phyloP scores from a whole-genome alignment of 2,888 invertebrate species.

The Folsomia candida region DNA sequence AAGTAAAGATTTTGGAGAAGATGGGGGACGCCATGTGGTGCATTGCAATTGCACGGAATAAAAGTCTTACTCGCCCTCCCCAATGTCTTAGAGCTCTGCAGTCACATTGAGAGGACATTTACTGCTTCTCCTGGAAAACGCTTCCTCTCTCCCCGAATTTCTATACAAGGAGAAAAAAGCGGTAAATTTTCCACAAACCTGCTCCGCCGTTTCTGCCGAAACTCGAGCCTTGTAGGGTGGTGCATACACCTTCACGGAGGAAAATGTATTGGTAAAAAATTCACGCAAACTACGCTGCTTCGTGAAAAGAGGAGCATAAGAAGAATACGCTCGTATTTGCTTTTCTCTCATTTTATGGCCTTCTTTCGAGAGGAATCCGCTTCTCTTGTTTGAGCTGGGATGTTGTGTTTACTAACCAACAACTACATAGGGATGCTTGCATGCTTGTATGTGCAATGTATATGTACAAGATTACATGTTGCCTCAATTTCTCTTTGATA shows the following conservation, averaged over 20 bases:
- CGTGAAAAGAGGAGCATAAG: neutral
- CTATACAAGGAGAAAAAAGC: neutral
- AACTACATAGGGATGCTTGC: too few species aligned
- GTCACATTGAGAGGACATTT: slow-evolving; percentile 21
- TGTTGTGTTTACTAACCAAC: neutral
- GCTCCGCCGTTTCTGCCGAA: neutral
- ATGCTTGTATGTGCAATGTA: slow-evolving; percentile 2
- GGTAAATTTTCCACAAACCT: neutral
- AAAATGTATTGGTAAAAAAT: slow-evolving; percentile 17
- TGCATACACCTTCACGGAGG: neutral
- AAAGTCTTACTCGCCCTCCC: neutral
- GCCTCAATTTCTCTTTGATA: slow-evolving; percentile 1
- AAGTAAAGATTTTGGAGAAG: slow-evolving; percentile 29
- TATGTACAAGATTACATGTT: neutral
- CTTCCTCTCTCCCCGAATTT: neutral
- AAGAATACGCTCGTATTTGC: neutral
- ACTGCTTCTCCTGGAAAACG: slow-evolving; percentile 12
- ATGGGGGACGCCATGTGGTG: slow-evolving; percentile 27
- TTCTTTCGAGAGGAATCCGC: neutral
- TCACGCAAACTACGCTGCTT: neutral
- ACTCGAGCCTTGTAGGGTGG: neutral
- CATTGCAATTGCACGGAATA: slow-evolving; percentile 20
- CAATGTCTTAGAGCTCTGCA: slow-evolving; percentile 6
- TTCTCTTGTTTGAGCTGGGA: neutral
- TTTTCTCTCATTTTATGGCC: slow-evolving; percentile 2